Base-by-base conservation (phyloP, 1,140 invertebrate genomes). In the Psilanteris sp. region DNA sequence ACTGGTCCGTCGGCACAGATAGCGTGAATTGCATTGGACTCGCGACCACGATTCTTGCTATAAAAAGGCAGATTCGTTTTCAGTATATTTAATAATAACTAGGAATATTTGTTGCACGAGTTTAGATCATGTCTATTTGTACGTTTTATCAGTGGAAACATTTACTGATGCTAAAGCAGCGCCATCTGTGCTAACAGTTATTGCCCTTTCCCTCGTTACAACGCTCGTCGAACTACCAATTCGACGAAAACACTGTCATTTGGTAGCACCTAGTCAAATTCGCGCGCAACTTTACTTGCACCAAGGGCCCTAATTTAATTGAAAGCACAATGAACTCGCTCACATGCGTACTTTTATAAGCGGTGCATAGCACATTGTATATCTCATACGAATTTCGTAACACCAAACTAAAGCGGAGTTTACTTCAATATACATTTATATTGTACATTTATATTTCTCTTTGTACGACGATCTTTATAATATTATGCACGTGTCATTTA, bases 181-280 rank as follows among this genome's bases (percentile, higher is more conserved):
- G 32, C 20, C 32, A 52, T 52, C 13, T 52, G 11, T 26, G 14
- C 32, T 36, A 10, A 1, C 27, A 32, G 0, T 20, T 18, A 10
- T 7, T 3, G 1, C 6, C 27, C 24, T 11, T 31, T 8, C 20
- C 16, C 36, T 7, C n/a, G 11, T 6, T 18, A n/a, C 11, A 14
- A 31, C 2, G 8, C 15, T 16, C 15, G 15, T 11, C 34, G 9
- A 29, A 8, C 22, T 7, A 26, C 11, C n/a, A n/a, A n/a, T n/a
- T n/a, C 18, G 18, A 20, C 5, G 18, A 2, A 20, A 20, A 20
- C 18, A 3, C 2, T 2, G 18, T 20, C 2, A n/a, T n/a, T 5
- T 59, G 44, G 43, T 11, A 29, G 44, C 54, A 61, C 66, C 66
- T 70, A 70, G 66, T 70, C 66, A 70, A 27, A 52, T 46, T 16